Base-by-base conservation (phyloP, 2,113 vertebrate genomes). In the Lophura nycthemera region DNA sequence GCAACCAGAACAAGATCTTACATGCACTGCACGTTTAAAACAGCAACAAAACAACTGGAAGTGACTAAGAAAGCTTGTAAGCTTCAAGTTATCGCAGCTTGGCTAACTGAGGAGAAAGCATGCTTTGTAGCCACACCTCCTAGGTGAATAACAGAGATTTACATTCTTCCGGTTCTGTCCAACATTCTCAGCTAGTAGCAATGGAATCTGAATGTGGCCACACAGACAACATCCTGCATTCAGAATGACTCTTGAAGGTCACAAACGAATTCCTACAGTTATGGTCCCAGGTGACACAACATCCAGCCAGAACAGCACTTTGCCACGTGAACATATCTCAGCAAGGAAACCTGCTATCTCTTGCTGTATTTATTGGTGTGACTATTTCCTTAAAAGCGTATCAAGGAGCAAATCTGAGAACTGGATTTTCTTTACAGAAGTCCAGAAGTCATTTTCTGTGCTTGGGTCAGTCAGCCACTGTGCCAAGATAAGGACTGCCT, bases 401-500 rank as follows among this genome's bases (percentile, higher is more conserved):
- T 59, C 66, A n/a, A 65, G 70, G 7, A 78, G 48, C 54, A 79
- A 65, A 79, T 34, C 17, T 45, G n/a, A 75, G 12, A 84, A 65
- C 24, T 25, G 16, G 4, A 79, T 87, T 54, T 90, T 59, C 66
- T 79, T 80, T 85, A 69, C 27, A 47, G 36, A 78, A 71, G 18
- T 59, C 76, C 63, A 42, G 34, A 71, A 92, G n/a, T 56, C 24
- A 76, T 47, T 75, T 75, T 71, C 70, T 27, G n/a, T n/a, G 63
- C 79, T n/a, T 48, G 71, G 79, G 75, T 73, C 75, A 45, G 72
- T 57, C 9, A 56, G 73, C 61, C 17, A 7, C 57, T 36, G 2
- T 8, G 56, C 78, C 88, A 96, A 92, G 66, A n/a, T 47, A 75
- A 81, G 83, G 92, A 86, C 2, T 64, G 56, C 92, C 83, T 71